Base-by-base conservation (phyloP, 1,140 invertebrate genomes). In the Anastatus disparis region DNA sequence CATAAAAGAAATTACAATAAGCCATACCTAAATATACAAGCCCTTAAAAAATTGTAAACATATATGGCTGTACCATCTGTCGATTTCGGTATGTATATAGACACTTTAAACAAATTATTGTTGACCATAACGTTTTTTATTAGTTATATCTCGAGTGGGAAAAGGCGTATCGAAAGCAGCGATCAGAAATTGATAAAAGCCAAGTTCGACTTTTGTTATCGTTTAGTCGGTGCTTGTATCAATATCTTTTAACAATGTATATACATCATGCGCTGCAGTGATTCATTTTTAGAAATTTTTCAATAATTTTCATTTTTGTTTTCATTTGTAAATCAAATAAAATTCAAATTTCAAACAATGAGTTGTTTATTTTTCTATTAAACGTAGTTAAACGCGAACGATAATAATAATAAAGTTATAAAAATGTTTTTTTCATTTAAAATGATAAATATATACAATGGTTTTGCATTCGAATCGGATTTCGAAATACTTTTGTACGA, bases 171-270 rank as follows among this genome's bases (percentile, higher is more conserved):
- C 24, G 38, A 42, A 58, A n/a, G 40, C 17, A 8, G 2, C 55
- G 12, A 58, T 58, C 38, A 58, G 22, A 46, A 61, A 29, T 46
- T 61, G 17, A 63, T 63, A 63, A 50, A 63, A 63, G 44, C 61
- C 17, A 22, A 24, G 9, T 15, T 50, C 44, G 17, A 7, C n/a
- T 15, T 8, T 48, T 9, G 44, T 63, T 63, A 50, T 63, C 61
- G 24, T 46, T 20, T 15, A 55, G 52, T 55, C n/a, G n/a, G n/a
- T n/a, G n/a, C n/a, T n/a, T n/a, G n/a, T n/a, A n/a, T n/a, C n/a
- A n/a, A n/a, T n/a, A n/a, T n/a, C n/a, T n/a, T n/a, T n/a, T n/a
- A n/a, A n/a, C n/a, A n/a, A n/a, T n/a, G n/a, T n/a, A n/a, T n/a
- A n/a, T n/a, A n/a, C n/a, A n/a, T n/a, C n/a, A n/a, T n/a, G n/a